phyloP scores from a whole-genome alignment of 2,888 invertebrate species.

The Sicus ferrugineus region DNA sequence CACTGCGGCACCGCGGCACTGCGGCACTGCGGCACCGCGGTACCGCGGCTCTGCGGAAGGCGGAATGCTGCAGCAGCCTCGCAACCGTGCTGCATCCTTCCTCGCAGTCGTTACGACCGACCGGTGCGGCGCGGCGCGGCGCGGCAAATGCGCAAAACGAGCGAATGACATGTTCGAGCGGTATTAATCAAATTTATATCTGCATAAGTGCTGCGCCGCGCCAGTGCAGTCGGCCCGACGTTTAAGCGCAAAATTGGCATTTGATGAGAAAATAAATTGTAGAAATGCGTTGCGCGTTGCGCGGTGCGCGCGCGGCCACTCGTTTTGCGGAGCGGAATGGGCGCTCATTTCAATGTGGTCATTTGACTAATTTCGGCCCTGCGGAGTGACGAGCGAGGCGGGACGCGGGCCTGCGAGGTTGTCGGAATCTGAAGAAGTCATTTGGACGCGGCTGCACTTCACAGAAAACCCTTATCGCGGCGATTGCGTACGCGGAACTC shows the following conservation, averaged over 20 bases:
- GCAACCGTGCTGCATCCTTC: slow-evolving; percentile 3
- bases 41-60: background rate
- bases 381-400: background rate
- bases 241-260: slow-evolving; percentile 59
- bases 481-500: no score
- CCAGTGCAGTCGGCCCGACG: slow-evolving; percentile 39
- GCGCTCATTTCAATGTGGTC: slow-evolving; percentile 4
- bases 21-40: background rate
- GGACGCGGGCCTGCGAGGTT: no score
- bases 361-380: slow-evolving; percentile 3
- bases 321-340: background rate
- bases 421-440: background rate
- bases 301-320: slow-evolving; percentile 7
- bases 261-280: slow-evolving; percentile 65
- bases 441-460: slow-evolving; percentile 1
- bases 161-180: slow-evolving; percentile 62
- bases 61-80: slow-evolving; percentile 11
- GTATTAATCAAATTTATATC: slow-evolving; percentile 64
- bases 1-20: background rate
- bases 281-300: slow-evolving; percentile 21
- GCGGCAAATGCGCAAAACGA: slow-evolving; percentile 62
- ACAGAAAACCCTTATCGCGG: background rate
- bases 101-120: slow-evolving; percentile 49
- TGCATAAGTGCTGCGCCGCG: slow-evolving; percentile 59
- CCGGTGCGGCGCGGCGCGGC: slow-evolving; percentile 52